Evolutionary conservation across 1,140 invertebrate genomes (phyloP), one percentile per base, ranked within the genome.

Genomic region (Phymorhynchus buccinoides): DNA sequence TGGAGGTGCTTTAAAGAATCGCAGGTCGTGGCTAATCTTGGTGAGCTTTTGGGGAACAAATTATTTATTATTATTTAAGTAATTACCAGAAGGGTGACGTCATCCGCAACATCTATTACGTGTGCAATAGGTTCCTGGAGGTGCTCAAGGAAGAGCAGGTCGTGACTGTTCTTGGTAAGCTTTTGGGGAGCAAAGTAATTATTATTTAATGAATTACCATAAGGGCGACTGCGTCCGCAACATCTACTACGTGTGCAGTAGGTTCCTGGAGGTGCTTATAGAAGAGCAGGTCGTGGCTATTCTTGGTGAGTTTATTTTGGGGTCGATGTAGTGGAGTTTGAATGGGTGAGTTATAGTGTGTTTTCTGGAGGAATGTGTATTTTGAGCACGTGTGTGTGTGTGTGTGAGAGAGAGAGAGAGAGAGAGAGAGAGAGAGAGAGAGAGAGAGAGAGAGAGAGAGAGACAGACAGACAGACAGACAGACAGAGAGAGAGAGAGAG

Each of bases 251-350:
- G 86, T 93, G 35, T 92, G 91, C 80, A 93, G 90, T 79, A 92
- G 93, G 4, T 93, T 92, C 0, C 88, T 93, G 89, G 93, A 93
- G 82, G 91, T 93, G 27, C 85, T 93, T 16, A 93, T 92, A 78
- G 89, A 91, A 30, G 92, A 91, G 27, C 91, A 91, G 87, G 93
- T 93, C 0, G 92, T 93, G 27, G 93, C 93, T 27, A 93, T 93
- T 66, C 86, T 93, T 80, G 92, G 93, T 93, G 86, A 86, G 88
- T 39, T 1, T 12, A 52, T 52, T 22, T 52, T 22, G 48, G 22
- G 27, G 62, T 7, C 9, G 48, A 22, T 7, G 48, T 52, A 52
- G n/a, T n/a, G n/a, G n/a, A n/a, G n/a, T n/a, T n/a, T n/a, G n/a
- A n/a, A n/a, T n/a, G n/a, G n/a, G n/a, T n/a, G n/a, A n/a, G n/a